Evolutionary conservation across 1,140 invertebrate genomes (phyloP), one percentile per base, ranked within the genome.

Genomic region (Nasonia longicornis): DNA sequence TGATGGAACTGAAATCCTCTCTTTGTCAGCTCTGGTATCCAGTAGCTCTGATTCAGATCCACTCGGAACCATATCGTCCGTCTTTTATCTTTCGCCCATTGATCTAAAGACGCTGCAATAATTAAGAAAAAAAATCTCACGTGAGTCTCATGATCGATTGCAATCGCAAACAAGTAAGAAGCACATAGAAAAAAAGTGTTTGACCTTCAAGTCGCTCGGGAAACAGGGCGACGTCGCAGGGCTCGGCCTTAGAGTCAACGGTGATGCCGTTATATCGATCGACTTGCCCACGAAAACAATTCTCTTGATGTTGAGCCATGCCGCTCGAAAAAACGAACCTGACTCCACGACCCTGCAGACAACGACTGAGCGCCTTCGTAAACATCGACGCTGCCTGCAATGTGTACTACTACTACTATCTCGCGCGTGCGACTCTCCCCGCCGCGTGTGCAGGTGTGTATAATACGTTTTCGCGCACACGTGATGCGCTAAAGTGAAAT

Each of bases 1-100:
- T 98, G 96, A 90, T 98, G 97, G 87, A 95, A 98, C 79, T 94
- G 94, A 87, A 98, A 98, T 26, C 95, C 96, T 86, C 95, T 92
- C 93, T 95, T 93, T 1, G 94, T 93, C 82, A 97, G 91, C 82
- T 95, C 88, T 52, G 96, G 96, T 73, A 98, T 93, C 93, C 96
- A 96, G 14, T 93, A 92, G 8, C 94, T 91, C 85, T 97, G 92
- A 69, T 92, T 89, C 58, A 94, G 90, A 85, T 93, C 87, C 3
- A 97, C 93, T 87, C 94, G 94, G 86, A 97, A 97, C 97, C 97
- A 98, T 79, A 97, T 93, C 38, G 94, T 94, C 83, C 96, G 91
- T 85, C 93, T 93, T 35, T 93, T 93, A 22, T 93, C 90, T 35
- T 89, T 85, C 42, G 86, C 91, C 96, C 96, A 97, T 84, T 92